Evolutionary conservation across 2,888 invertebrate species (phyloP), one percentile per base, ranked within the genome.

Genomic region (Lithophane ornitopus): DNA sequence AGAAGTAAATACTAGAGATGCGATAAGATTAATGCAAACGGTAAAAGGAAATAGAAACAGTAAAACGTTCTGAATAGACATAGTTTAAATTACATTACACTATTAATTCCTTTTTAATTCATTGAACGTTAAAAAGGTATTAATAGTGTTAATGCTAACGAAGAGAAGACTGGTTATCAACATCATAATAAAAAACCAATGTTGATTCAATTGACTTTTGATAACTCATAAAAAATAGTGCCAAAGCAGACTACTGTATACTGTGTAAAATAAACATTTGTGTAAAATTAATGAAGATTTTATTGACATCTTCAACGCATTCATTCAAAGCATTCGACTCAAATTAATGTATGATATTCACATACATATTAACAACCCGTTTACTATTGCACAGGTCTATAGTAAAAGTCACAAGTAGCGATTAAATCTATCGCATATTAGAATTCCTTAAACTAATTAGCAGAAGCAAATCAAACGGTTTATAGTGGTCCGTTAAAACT

Each of bases 401-500:
- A 74, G 63, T 85, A 72, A 83, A 84, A 70, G 70, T 62, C 69
- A 46, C 82, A 28, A 74, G 72, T 73, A 34, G 59, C 63, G 28
- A 74, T 86, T 46, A 79, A 79, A 62, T 62, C 63, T 62, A 80
- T 62, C 54, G 44, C 72, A 66, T 68, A 76, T 75, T 78, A 70
- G 62, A 74, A 67, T 76, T 70, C 63, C 73, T 72, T 62, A 73
- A 54, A 76, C 74, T 75, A 77, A 85, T 77, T 80, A 83, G 34
- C 34, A 63, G 34, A 74, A 76, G 61, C 73, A 46, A 85, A 68
- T 65, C 58, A 70, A 71, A 70, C 34, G 2, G 82, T 75, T 77
- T 75, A 73, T 82, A 54, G 59, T 63, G n/a, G 26, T n/a, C 54
- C 22, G 46, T 77, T 70, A 77, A 70, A 74, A 74, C 59, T 62